A percentile compares a stretch with the other conserved stretches of the same genome.
These are phyloP conservation scores for Rotaria sp. DNA, from an alignment of 2,888 invertebrate genomes.

Conservation along the genomic window DNA sequence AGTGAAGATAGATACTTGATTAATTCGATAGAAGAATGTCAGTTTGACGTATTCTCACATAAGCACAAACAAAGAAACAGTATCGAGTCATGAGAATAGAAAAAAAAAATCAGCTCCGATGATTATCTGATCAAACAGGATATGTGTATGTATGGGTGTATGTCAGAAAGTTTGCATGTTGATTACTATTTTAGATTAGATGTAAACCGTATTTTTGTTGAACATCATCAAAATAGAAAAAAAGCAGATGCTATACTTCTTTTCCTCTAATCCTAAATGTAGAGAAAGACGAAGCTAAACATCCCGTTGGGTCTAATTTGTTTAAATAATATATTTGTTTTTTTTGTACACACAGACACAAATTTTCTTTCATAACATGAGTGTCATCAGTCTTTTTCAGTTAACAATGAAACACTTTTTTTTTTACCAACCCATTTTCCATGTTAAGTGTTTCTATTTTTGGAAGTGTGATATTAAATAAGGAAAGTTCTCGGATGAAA, in stretches of 20 bases:
- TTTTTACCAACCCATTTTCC: background rate
- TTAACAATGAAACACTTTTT: background rate
- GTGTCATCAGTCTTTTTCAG: background rate
- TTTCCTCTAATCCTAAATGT: background rate
- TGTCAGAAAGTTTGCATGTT: background rate
- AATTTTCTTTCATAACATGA: background rate
- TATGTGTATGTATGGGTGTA: background rate
- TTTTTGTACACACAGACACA: background rate
- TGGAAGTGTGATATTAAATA: background rate
- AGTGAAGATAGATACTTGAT: background rate
- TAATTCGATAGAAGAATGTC: background rate
- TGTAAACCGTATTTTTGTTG: background rate
- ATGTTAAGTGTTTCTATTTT: background rate
- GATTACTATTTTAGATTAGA: background rate
- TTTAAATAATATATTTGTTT: background rate
- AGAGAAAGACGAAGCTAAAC: background rate
- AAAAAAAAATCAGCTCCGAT: background rate
- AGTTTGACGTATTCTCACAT: background rate
- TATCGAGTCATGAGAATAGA: background rate
- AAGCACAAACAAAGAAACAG: background rate
- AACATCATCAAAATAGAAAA: background rate
- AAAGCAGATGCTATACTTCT: background rate
- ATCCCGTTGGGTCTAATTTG: constrained; percentile 1
- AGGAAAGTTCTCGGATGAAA: background rate
- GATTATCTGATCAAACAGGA: constrained; percentile 8